These are phyloP conservation scores for Caenorhabditis sulstoni DNA, from an alignment of 2,888 invertebrate genomes.

Conservation along the genomic window DNA sequence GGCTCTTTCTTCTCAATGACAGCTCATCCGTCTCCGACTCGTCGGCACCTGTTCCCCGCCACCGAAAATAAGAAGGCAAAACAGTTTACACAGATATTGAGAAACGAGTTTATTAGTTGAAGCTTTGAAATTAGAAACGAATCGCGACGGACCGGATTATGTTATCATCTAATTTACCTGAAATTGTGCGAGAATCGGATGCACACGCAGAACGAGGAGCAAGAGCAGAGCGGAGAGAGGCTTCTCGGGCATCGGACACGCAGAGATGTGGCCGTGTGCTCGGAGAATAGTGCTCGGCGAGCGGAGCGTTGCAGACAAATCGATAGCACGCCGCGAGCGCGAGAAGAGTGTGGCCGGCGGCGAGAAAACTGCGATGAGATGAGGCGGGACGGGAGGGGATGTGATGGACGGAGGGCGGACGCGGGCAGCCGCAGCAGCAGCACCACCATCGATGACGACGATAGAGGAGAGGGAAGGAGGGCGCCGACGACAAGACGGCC, in stretches of 20 bases:
- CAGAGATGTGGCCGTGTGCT: slow-evolving; percentile 11
- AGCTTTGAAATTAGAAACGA: background rate
- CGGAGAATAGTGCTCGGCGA: slow-evolving; percentile 22
- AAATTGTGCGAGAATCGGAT: slow-evolving; percentile 43
- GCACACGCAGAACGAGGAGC: slow-evolving; percentile 18
- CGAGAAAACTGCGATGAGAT: slow-evolving; percentile 18
- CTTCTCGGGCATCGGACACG: slow-evolving; percentile 21
- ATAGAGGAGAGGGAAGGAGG: slow-evolving; percentile 15
- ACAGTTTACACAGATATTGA: background rate
- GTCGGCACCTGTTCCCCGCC: slow-evolving; percentile 9
- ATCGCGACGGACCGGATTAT: background rate
- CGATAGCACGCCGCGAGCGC: slow-evolving; percentile 16
- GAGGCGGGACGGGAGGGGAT: slow-evolving; percentile 3
- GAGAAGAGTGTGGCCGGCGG: slow-evolving; percentile 15
- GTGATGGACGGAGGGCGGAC: slow-evolving; percentile 13
- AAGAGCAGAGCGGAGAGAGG: slow-evolving; percentile 12
- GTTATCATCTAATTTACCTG: slow-evolving; percentile 36
- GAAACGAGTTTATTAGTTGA: background rate
- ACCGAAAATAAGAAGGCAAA: background rate
- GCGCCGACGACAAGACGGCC: slow-evolving; percentile 10
- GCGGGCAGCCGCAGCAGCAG: slow-evolving; percentile 2
- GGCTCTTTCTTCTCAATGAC: slow-evolving; percentile 9
- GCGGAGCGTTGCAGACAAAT: slow-evolving; percentile 30
- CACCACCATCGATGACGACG: slow-evolving; percentile 31
- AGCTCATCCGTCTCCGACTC: slow-evolving; percentile 38